A percentile compares a stretch with the other conserved stretches of the same genome.
Conservation (phyloP, 2,797 vertebrate species). For the Vireo griseus region DNA sequence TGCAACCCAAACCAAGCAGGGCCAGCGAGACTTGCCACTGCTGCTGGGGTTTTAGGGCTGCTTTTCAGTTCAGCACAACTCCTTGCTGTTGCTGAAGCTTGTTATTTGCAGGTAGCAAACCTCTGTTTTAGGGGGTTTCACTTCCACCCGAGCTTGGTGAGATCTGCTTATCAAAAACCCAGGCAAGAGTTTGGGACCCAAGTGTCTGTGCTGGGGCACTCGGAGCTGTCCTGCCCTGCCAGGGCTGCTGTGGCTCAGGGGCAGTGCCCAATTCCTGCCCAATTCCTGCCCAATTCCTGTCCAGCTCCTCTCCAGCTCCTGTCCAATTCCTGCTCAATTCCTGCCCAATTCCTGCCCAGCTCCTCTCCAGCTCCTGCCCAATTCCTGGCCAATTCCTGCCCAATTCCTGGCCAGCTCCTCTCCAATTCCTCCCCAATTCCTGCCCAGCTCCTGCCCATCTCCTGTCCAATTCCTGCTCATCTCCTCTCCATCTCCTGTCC, state of each 20-base stretch:
- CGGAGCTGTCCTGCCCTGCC: rapidly evolving
- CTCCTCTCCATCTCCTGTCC: too few relatives aligned
- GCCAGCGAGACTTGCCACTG: background rate
- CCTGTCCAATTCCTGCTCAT: too few relatives aligned
- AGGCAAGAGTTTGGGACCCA: background rate
- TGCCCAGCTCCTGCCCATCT: too few relatives aligned
- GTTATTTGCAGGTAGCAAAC: background rate
- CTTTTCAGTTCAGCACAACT: background rate
- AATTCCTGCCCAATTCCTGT: background rate
- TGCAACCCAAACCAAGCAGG: background rate
- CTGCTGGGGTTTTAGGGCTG: background rate
- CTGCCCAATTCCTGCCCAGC: background rate
- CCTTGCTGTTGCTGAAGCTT: too few relatives aligned
- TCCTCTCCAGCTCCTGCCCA: too few relatives aligned
- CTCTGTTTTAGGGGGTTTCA: background rate
- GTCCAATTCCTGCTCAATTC: too few relatives aligned
- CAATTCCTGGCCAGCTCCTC: too few relatives aligned
- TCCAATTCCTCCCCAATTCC: too few relatives aligned
- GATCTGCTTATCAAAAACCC: background rate
- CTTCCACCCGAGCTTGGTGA: background rate
- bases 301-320: too few relatives aligned
- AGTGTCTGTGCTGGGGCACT: background rate
- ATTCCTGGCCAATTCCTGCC: too few relatives aligned
- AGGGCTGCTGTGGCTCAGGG: too few relatives aligned
- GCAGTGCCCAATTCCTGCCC: too few relatives aligned